Evolutionary conservation across 2,888 invertebrate genomes (phyloP).

Genomic region (Endotricha flammealis): DNA sequence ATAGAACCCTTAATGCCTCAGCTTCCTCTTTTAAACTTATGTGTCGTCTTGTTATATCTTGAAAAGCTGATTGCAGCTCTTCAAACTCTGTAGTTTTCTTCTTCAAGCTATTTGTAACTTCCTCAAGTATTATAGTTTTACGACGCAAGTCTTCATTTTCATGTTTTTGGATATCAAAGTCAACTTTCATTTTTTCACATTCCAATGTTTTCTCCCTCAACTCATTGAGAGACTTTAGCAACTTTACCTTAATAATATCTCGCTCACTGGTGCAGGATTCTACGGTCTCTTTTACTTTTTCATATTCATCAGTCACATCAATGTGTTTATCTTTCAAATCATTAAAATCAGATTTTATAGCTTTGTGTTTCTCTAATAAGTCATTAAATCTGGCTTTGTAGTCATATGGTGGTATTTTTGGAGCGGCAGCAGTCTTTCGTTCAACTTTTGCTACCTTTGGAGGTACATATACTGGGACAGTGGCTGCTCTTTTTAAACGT

Average conservation of each 20-base stretch:
- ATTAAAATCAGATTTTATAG: slow-evolving; percentile 70
- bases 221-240: slow-evolving; percentile 50
- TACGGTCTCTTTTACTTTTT: slow-evolving; percentile 61
- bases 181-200: slow-evolving; percentile 57
- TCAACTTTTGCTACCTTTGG: slow-evolving; percentile 55
- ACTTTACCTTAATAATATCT: slow-evolving; percentile 55
- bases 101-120: slow-evolving; percentile 57
- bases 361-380: slow-evolving; percentile 78
- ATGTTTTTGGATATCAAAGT: slow-evolving; percentile 59
- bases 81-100: slow-evolving; percentile 58
- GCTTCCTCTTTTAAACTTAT: slow-evolving; percentile 62
- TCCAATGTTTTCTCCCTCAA: slow-evolving; percentile 50
- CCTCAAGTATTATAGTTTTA: slow-evolving; percentile 59
- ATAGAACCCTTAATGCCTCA: slow-evolving; percentile 58
- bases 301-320: slow-evolving; percentile 71
- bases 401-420: slow-evolving; percentile 80
- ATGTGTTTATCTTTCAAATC: slow-evolving; percentile 72
- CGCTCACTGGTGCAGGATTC: slow-evolving; percentile 47
- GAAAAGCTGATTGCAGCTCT: slow-evolving; percentile 49
- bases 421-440: slow-evolving; percentile 57
- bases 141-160: slow-evolving; percentile 62
- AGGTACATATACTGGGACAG: slow-evolving; percentile 45
- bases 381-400: slow-evolving; percentile 81
- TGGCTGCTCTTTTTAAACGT: slow-evolving; percentile 55
- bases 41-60: slow-evolving; percentile 53